A percentile compares a stretch with the other conserved stretches of the same genome.
phyloP scores from a whole-genome alignment of 2,797 vertebrate species.

The Dromococcyx pavoninus region DNA sequence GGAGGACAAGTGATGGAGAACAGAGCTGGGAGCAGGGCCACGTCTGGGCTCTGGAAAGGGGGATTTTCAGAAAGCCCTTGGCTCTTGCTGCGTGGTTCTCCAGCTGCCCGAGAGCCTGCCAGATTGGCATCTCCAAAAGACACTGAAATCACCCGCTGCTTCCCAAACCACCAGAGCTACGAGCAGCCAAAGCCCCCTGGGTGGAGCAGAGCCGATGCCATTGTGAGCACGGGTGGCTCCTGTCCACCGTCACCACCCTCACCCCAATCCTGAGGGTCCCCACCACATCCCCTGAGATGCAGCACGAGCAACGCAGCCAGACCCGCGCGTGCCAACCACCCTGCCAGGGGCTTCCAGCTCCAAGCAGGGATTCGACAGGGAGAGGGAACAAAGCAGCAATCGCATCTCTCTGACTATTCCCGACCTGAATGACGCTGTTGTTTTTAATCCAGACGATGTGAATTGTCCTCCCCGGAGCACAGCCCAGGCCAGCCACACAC shows the following conservation, averaged over 20 bases:
- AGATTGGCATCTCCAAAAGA: background rate
- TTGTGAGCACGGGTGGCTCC: background rate
- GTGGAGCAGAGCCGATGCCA: background rate
- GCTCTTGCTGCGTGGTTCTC: background rate
- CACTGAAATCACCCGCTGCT: background rate
- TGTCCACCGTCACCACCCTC: background rate
- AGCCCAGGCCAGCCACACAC: background rate
- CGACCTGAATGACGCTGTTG: background rate
- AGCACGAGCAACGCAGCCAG: background rate
- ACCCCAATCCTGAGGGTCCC: background rate
- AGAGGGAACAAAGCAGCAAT: background rate
- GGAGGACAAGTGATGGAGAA: background rate
- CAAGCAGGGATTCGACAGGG: fast-evolving
- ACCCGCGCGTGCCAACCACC: fast-evolving
- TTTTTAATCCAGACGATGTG: fast-evolving
- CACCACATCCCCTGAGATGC: fast-evolving
- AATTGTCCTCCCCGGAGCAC: background rate
- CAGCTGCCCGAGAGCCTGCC: background rate
- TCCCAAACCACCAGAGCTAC: background rate
- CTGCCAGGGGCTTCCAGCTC: background rate
- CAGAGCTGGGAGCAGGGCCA: fast-evolving
- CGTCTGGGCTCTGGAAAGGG: background rate
- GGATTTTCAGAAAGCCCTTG: background rate
- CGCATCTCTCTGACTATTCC: background rate
- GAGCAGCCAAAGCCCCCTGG: background rate